phyloP scores from a whole-genome alignment of 2,888 invertebrate genomes.

The Ectemnius lituratus region DNA sequence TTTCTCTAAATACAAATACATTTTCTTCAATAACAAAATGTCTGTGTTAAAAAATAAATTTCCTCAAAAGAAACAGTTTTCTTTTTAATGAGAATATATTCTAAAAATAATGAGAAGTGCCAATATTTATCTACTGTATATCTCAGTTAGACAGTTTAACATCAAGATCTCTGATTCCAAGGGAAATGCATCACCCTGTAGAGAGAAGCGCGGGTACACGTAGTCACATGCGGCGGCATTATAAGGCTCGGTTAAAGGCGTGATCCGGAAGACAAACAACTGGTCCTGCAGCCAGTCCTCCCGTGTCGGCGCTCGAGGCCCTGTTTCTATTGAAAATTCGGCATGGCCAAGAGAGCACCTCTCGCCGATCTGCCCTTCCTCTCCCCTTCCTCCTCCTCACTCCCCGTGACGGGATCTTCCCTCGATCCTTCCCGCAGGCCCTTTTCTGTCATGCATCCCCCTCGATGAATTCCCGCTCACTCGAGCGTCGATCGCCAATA shows the following conservation, averaged over 20 bases:
- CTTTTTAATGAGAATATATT: too few species aligned
- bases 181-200: neutral
- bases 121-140: too few species aligned
- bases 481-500: constrained; percentile 30
- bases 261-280: constrained; percentile 73
- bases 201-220: constrained; percentile 2
- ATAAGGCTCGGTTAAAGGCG: constrained; percentile 57
- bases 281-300: constrained; percentile 34
- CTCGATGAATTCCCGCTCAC: neutral
- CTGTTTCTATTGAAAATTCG: constrained; percentile 70
- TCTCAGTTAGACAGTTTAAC: too few species aligned
- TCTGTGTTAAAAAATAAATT: too few species aligned
- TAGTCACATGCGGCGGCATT: constrained; percentile 50
- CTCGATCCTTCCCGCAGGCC: constrained; percentile 40
- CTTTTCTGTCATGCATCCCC: constrained; percentile 17
- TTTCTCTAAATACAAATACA: too few species aligned
- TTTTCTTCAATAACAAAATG: too few species aligned
- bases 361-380: constrained; percentile 28
- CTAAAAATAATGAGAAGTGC: too few species aligned
- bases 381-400: constrained; percentile 37
- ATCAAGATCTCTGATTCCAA: too few species aligned
- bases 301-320: constrained; percentile 27
- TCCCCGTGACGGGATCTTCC: constrained; percentile 37
- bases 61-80: too few species aligned
- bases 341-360: constrained; percentile 54